phyloP scores from a whole-genome alignment of 2,797 vertebrate genomes.

The Urocyon cinereoargenteus region DNA sequence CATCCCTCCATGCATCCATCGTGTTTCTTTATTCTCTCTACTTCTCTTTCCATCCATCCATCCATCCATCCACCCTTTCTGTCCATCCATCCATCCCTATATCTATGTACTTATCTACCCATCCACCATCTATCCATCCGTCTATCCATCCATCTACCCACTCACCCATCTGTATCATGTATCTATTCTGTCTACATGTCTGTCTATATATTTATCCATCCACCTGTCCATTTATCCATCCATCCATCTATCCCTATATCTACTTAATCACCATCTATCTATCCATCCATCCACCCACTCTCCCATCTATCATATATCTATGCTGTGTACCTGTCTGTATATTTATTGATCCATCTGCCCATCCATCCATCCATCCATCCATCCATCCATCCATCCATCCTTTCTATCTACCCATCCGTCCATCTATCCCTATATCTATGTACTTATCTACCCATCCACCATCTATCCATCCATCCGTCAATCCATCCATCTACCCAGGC shows the following conservation, averaged over 20 bases:
- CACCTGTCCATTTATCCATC: not conserved
- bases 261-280: too few species aligned
- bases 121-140: too few species aligned
- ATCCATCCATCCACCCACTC: fast-evolving
- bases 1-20: too few species aligned
- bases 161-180: not conserved
- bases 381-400: too few species aligned
- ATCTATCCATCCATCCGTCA: not conserved
- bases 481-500: not conserved
- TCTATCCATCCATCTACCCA: not conserved
- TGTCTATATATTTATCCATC: too few species aligned
- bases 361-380: not conserved
- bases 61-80: too few species aligned
- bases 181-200: too few species aligned
- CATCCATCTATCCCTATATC: too few species aligned
- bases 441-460: too few species aligned
- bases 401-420: fast-evolving
- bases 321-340: too few species aligned
- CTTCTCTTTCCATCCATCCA: fast-evolving
- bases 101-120: too few species aligned
- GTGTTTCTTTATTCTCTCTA: not conserved
- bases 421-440: not conserved
- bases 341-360: not conserved
- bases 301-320: fast-evolving
- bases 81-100: fast-evolving